A percentile compares a stretch with the other conserved stretches of the same genome.
phyloP scores from a whole-genome alignment of 2,888 invertebrate species.

The Sceliomorpha sp. region DNA sequence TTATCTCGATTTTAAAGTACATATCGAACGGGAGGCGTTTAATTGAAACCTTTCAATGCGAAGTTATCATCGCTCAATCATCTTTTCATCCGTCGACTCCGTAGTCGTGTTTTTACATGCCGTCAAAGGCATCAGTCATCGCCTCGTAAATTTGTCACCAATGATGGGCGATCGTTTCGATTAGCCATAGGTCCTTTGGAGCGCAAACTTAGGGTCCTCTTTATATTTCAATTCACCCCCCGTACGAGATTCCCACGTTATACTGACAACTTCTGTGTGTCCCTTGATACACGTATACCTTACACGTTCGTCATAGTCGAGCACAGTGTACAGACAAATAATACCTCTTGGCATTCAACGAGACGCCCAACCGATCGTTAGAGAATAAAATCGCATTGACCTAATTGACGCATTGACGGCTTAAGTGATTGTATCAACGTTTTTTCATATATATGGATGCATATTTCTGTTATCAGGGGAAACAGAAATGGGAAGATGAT shows the following conservation, averaged over 20 bases:
- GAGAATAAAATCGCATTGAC: constrained; percentile 41
- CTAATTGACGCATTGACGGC: constrained; percentile 33
- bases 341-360: constrained; percentile 52
- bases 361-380: constrained; percentile 41
- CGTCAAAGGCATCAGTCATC: constrained; percentile 74
- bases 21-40: constrained; percentile 38
- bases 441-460: constrained; percentile 1
- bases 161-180: constrained; percentile 69
- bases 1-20: constrained; percentile 54
- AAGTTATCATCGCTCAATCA: constrained; percentile 65
- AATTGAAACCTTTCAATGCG: constrained; percentile 58
- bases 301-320: constrained; percentile 48
- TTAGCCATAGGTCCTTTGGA: constrained; percentile 69
- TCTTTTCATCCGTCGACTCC: constrained; percentile 53
- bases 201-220: constrained; percentile 53
- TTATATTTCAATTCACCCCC: constrained; percentile 46
- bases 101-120: constrained; percentile 41
- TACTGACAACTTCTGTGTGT: constrained; percentile 53
- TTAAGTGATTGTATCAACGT: constrained; percentile 12
- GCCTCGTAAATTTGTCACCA: constrained; percentile 76
- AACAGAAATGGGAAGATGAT: too few species aligned
- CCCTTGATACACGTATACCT: constrained; percentile 51
- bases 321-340: constrained; percentile 37
- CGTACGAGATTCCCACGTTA: constrained; percentile 74
- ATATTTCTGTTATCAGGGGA: too few species aligned